Evolutionary conservation across 2,113 vertebrate species (phyloP).

Genomic region (Dipodomys ordii): DNA sequence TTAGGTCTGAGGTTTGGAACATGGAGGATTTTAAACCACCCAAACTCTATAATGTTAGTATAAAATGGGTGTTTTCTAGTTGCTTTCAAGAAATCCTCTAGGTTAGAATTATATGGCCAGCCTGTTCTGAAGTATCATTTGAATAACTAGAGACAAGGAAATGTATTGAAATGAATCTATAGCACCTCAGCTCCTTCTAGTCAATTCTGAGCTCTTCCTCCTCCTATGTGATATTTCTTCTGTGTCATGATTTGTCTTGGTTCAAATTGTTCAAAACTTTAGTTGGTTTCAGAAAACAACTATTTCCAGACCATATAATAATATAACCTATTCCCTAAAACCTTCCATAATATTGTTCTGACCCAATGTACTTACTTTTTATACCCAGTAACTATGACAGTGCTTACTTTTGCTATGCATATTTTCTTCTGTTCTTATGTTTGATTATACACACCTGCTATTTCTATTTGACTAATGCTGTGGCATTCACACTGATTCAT

Average conservation of each 20-base stretch:
- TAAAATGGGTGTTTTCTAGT: not conserved
- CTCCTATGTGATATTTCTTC: not conserved
- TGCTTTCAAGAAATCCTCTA: not conserved
- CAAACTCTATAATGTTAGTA: not conserved
- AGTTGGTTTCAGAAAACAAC: slow-evolving; percentile 40
- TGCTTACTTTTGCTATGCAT: not conserved
- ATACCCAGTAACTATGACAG: not conserved
- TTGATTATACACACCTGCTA: not conserved
- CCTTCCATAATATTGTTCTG: not conserved
- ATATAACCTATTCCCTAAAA: not conserved
- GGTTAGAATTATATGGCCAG: not conserved
- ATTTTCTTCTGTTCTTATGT: slow-evolving; percentile 6
- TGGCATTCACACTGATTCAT: not conserved
- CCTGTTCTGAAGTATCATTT: not conserved
- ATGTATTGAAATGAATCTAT: not conserved
- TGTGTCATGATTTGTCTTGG: slow-evolving; percentile 30
- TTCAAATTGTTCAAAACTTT: slow-evolving; percentile 24
- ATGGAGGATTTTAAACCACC: not conserved
- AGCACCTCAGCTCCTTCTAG: not conserved
- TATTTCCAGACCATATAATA: not conserved
- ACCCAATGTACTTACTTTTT: slow-evolving; percentile 17
- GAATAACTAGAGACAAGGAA: not conserved
- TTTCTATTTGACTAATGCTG: slow-evolving; percentile 26
- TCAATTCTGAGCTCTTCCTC: not conserved
- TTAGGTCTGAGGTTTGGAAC: slow-evolving; percentile 9